phyloP scores from a whole-genome alignment of 2,113 vertebrate species.

The Atractosteus spatula region DNA sequence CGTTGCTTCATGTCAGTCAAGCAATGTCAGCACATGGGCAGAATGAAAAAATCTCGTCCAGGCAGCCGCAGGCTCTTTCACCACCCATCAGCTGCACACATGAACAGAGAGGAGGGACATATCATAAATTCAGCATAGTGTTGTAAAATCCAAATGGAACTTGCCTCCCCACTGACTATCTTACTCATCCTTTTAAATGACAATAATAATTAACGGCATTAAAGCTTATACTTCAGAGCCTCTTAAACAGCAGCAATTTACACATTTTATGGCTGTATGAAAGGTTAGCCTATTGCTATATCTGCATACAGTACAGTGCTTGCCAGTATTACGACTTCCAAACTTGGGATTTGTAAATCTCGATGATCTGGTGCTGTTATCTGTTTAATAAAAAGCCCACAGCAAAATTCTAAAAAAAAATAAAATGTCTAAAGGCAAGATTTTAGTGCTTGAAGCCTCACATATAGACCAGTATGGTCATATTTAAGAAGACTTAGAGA shows the following conservation, averaged over 20 bases:
- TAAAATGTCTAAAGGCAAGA: too few relatives aligned
- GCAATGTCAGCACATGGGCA: too few relatives aligned
- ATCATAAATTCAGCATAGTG: constrained; percentile 48
- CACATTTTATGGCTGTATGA: constrained; percentile 46
- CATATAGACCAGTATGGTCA: too few relatives aligned
- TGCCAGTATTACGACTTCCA: too few relatives aligned
- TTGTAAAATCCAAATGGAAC: constrained; percentile 52
- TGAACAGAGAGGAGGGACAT: constrained; percentile 11
- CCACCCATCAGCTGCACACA: background rate
- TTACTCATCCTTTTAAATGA: constrained; percentile 58
- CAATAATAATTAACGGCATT: constrained; percentile 64
- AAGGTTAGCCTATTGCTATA: constrained; percentile 33
- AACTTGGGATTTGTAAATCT: too few relatives aligned
- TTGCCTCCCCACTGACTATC: constrained; percentile 27
- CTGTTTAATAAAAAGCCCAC: too few relatives aligned
- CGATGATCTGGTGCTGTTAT: too few relatives aligned
- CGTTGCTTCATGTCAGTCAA: too few relatives aligned
- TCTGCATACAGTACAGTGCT: constrained; percentile 12
- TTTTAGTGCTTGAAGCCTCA: too few relatives aligned
- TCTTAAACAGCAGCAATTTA: constrained; percentile 45
- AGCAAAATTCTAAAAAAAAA: too few relatives aligned
- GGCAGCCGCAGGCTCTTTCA: background rate
- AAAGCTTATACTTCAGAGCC: constrained; percentile 53
- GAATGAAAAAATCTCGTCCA: background rate
- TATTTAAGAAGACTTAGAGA: too few relatives aligned